Conservation (phyloP, 2,797 vertebrate species). For the Tokudaia muenninki region DNA sequence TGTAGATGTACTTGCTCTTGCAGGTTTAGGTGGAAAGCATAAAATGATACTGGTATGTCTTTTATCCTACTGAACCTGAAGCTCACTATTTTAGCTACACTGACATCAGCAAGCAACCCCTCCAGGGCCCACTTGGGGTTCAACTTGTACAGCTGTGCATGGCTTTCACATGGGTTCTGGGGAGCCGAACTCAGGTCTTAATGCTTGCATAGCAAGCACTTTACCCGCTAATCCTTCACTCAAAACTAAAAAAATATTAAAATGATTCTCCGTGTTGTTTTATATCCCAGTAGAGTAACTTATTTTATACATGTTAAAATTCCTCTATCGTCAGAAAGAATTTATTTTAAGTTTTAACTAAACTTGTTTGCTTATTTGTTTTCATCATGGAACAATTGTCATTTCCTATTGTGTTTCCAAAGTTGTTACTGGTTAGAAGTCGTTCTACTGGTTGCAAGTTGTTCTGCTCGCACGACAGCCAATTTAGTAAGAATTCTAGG, state of each 20-base stretch:
- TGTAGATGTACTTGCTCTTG: not conserved
- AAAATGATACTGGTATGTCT: not conserved
- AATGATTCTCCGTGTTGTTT: not conserved
- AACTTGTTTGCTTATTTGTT: not conserved
- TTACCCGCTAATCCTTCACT: not conserved
- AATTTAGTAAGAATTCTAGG: not conserved
- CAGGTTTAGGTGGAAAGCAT: not conserved
- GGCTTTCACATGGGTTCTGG: not conserved
- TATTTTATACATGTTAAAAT: not conserved
- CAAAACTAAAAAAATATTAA: not conserved
- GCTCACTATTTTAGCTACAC: not conserved
- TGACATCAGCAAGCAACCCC: not conserved
- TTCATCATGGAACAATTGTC: not conserved
- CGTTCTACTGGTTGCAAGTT: not conserved
- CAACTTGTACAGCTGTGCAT: not conserved
- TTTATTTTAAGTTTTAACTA: not conserved
- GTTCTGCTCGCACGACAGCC: rapidly evolving
- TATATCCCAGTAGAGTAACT: not conserved
- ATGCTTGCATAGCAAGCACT: not conserved
- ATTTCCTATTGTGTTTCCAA: not conserved
- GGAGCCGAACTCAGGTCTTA: not conserved
- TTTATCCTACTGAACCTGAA: not conserved
- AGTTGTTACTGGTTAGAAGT: not conserved
- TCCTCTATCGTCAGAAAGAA: not conserved
- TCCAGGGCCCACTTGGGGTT: not conserved